Evolutionary conservation across 2,888 invertebrate genomes (phyloP).

Genomic region (Galeopsomyia nigrocyanea): DNA sequence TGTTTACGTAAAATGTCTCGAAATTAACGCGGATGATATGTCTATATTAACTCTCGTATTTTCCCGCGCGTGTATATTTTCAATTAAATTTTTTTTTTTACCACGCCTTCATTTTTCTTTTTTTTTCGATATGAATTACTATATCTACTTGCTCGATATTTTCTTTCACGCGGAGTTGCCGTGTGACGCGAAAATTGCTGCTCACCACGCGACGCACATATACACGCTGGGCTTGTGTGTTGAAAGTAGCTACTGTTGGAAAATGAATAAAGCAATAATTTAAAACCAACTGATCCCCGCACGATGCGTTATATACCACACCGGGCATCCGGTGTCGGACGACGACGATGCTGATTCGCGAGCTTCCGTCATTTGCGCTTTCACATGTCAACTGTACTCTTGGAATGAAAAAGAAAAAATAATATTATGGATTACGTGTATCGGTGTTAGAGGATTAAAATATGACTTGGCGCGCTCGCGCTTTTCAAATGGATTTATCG

Average conservation of each 20-base stretch:
- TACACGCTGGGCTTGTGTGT: background rate
- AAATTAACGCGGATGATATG: no score
- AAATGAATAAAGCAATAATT: conserved; percentile 26
- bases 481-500: no score
- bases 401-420: no score
- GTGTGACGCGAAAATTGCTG: conserved; percentile 29
- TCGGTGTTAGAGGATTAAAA: no score
- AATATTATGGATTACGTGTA: no score
- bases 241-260: background rate
- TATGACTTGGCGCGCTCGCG: no score
- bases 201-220: no score
- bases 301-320: conserved; percentile 1
- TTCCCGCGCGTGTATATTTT: no score
- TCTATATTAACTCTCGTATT: no score
- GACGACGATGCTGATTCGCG: background rate
- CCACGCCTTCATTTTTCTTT: no score
- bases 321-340: background rate
- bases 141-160: background rate
- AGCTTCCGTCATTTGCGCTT: conserved; percentile 26
- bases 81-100: no score
- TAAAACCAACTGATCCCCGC: background rate
- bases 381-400: background rate
- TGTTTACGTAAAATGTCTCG: no score
- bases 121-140: background rate
- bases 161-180: background rate